Percentiles rank a stretch among this genome's conserved stretches.
phyloP scores from a whole-genome alignment of 2,113 vertebrate species.

The Chamaea fasciata region DNA sequence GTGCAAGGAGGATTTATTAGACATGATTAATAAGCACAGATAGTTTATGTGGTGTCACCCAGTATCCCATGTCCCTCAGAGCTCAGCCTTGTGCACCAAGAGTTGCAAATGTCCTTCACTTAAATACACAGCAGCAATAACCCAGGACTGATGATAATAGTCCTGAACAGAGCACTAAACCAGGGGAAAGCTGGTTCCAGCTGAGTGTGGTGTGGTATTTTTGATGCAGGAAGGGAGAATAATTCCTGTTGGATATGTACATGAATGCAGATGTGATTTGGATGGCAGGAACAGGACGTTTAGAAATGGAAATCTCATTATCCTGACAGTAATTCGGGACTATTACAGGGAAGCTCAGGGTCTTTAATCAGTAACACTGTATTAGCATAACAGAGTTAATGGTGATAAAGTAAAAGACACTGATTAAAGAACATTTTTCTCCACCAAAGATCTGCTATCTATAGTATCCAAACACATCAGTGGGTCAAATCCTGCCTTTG shows the following conservation, averaged over 20 bases:
- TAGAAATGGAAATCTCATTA: conserved; percentile 34
- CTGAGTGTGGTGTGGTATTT: neutral
- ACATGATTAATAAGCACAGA: neutral
- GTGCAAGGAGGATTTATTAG: neutral
- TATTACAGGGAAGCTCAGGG: neutral
- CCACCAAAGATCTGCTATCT: neutral
- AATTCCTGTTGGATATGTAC: neutral
- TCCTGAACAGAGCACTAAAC: neutral
- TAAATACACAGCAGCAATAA: neutral
- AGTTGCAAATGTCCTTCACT: neutral
- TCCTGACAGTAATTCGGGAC: neutral
- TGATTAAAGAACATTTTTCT: neutral
- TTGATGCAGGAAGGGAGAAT: neutral
- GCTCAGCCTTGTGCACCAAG: neutral
- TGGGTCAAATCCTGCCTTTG: neutral
- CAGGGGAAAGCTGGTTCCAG: neutral
- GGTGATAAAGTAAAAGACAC: neutral
- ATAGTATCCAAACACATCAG: neutral
- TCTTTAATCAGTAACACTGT: conserved; percentile 5
- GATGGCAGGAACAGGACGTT: neutral
- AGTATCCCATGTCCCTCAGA: neutral
- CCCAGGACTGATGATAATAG: neutral
- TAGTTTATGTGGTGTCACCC: neutral
- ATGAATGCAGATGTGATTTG: neutral
- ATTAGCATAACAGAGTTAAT: conserved; percentile 14